A percentile compares a stretch with the other conserved stretches of the same genome.
Conservation (phyloP, 1,140 invertebrate genomes). For the Bombus pascuorum region DNA sequence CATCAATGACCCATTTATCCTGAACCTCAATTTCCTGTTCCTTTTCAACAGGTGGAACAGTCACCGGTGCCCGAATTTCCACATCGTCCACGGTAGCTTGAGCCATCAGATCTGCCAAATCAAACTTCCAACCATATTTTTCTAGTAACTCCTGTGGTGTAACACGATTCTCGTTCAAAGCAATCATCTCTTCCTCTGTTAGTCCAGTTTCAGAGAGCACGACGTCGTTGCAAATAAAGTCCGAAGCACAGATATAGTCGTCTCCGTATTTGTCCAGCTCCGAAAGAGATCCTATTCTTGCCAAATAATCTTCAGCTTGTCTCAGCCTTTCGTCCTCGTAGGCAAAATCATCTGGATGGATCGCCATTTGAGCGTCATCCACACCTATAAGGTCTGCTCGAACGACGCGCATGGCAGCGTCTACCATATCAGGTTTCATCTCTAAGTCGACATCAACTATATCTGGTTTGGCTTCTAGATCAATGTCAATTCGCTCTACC, state of each 20-base stretch:
- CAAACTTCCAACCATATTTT: not conserved
- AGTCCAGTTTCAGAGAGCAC: conserved; percentile 27
- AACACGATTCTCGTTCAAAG: conserved; percentile 11
- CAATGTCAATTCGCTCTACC: not conserved
- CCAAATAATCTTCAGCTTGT: conserved; percentile 29
- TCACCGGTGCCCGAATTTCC: not conserved
- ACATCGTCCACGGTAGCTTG: not conserved
- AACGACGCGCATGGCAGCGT: not conserved
- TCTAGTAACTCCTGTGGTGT: conserved; percentile 1
- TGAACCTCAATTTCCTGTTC: not conserved
- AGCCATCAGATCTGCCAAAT: not conserved
- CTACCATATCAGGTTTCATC: not conserved
- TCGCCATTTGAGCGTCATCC: not conserved
- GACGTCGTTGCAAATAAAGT: conserved; percentile 56
- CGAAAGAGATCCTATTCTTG: conserved; percentile 26
- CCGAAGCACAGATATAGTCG: conserved; percentile 46
- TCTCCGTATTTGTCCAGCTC: conserved; percentile 40
- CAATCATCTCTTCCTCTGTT: conserved; percentile 34
- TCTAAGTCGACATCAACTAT: not conserved
- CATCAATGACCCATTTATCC: not conserved
- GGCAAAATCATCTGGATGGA: conserved; percentile 36
- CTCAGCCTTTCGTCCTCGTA: not conserved
- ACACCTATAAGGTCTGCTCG: not conserved
- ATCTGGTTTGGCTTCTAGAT: not conserved
- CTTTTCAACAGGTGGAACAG: not conserved